These are phyloP conservation scores for Cyclina sinensis DNA, from an alignment of 1,140 invertebrate species.

Conservation along the genomic window DNA sequence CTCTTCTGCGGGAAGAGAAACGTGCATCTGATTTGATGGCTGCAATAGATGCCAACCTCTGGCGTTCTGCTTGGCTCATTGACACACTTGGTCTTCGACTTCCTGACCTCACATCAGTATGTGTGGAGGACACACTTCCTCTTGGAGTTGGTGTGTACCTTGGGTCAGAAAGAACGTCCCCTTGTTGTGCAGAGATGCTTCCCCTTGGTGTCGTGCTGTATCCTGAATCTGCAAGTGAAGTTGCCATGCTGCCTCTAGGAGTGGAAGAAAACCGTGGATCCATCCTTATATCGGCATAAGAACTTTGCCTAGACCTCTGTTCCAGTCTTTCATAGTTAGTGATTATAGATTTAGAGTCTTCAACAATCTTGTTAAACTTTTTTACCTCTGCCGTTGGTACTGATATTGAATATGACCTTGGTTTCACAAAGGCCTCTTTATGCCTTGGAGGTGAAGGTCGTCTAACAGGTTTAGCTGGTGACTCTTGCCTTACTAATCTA, in stretches of 20 bases:
- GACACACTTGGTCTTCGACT: background rate
- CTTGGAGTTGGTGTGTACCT: conserved; percentile 17
- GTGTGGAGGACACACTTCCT: background rate
- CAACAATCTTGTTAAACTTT: conserved; percentile 45
- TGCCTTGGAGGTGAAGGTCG: conserved; percentile 11
- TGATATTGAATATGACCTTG: conserved; percentile 56
- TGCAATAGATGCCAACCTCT: background rate
- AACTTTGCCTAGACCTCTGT: conserved; percentile 18
- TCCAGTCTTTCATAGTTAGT: conserved; percentile 37
- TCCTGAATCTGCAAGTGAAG: conserved; percentile 10
- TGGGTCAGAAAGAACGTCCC: conserved; percentile 6
- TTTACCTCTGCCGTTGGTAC: conserved; percentile 42
- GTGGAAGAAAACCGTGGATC: conserved; percentile 35
- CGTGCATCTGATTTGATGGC: background rate
- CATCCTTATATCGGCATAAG: background rate
- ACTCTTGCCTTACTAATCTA: background rate
- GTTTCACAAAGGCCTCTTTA: conserved; percentile 10
- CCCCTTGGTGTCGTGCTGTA: conserved; percentile 7
- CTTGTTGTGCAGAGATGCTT: background rate
- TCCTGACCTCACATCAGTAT: background rate
- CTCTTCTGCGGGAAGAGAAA: conserved; percentile 15
- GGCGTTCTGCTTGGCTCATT: background rate
- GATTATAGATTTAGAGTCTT: conserved; percentile 50
- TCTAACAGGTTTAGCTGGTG: background rate
- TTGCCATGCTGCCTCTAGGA: conserved; percentile 11